Evolutionary conservation across 1,140 invertebrate species (phyloP).

Genomic region (Neuroterus valhalla): DNA sequence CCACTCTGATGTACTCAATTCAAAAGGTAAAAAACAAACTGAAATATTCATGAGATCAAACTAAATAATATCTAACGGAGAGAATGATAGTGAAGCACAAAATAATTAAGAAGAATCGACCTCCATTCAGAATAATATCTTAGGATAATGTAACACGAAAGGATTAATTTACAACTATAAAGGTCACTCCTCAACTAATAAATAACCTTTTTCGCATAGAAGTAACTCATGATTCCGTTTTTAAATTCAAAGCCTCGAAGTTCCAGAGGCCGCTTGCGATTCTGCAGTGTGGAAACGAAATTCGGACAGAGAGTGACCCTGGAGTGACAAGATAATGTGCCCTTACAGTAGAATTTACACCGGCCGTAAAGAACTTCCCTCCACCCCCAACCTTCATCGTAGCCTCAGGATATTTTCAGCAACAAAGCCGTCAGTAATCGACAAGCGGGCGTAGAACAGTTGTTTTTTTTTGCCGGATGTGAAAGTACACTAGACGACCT

Average conservation of each 20-base stretch:
- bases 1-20: too few species aligned
- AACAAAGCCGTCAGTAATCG: constrained; percentile 24
- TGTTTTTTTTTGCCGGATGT: constrained; percentile 53
- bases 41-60: neutral
- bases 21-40: neutral
- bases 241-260: too few species aligned
- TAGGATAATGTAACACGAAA: neutral
- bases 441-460: constrained; percentile 37
- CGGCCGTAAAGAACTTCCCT: too few species aligned
- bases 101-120: neutral
- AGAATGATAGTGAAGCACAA: too few species aligned
- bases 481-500: constrained; percentile 57
- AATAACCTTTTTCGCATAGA: neutral
- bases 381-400: neutral
- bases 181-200: neutral
- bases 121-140: neutral
- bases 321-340: neutral
- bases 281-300: neutral
- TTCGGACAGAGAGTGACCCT: neutral
- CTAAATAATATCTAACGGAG: too few species aligned
- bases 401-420: constrained; percentile 2
- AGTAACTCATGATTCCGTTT: too few species aligned
- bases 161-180: neutral
- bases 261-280: too few species aligned
- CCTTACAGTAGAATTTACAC: neutral